Base-by-base conservation (phyloP, 2,888 invertebrate genomes). In the Drosophila bunnanda region DNA sequence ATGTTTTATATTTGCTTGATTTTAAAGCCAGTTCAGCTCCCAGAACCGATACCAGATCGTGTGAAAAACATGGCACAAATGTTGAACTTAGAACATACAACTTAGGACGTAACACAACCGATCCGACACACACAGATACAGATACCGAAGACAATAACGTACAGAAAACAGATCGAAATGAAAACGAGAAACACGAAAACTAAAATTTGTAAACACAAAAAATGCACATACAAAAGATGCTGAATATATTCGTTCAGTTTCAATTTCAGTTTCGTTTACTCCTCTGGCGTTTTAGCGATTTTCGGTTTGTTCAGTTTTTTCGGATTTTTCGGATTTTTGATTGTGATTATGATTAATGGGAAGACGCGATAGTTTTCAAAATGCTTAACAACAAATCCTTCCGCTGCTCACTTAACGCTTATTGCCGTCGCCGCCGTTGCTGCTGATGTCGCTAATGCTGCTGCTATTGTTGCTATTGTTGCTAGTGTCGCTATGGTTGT, bases 1-100 rank as follows among this genome's bases (percentile, higher is more conserved):
- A 61, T 77, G 34, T 56, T 59, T 68, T 73, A 61, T 43, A 32
- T 83, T 69, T 75, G 60, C 39, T 55, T 58, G 52, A 57, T 66
- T 41, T 66, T 64, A 58, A 78, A 39, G 59, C 65, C 60, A 79
- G 57, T 58, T 53, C n/a, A 39, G 60, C 38, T 30, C 39, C 20
- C 32, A 52, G 32, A 52, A 52, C 50, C 50, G 75, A 54, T 73
- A 64, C 60, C 67, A 78, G 75, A 52, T 66, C 69, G 72, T 83
- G 60, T 65, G 59, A 65, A 65, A 61, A 77, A 83, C 68, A 71
- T 80, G 78, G 80, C 52, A 65, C 80, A 70, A 72, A 77, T 75
- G 58, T 65, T 61, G 59, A 77, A 66, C 69, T 76, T 76, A 41
- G 54, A 82, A 68, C 59, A 48, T 65, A 56, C 32, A 73, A 71